phyloP scores from a whole-genome alignment of 2,797 vertebrate genomes.

The Triplophysa bombifrons region DNA sequence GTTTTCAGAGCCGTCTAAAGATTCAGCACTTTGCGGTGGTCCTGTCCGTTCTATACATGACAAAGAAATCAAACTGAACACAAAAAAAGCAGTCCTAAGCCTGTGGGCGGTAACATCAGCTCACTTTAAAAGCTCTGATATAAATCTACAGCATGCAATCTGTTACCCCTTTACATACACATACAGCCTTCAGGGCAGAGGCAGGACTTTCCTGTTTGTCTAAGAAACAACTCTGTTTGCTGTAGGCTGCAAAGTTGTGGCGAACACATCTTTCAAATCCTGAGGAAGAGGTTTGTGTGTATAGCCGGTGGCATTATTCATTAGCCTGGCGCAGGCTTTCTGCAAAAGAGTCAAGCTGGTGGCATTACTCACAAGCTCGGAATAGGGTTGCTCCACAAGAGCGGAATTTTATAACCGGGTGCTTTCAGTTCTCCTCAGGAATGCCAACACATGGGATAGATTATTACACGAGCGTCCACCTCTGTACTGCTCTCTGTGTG shows the following conservation, averaged over 20 bases:
- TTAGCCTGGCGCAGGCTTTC: slow-evolving; percentile 26
- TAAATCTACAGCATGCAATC: slow-evolving; percentile 34
- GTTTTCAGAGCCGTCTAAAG: neutral
- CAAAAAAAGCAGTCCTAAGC: slow-evolving; percentile 4
- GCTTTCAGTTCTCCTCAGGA: slow-evolving; percentile 57
- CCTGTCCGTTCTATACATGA: neutral
- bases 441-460: slow-evolving; percentile 62
- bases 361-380: slow-evolving; percentile 35
- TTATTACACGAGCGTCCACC: slow-evolving; percentile 34
- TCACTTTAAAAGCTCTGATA: slow-evolving; percentile 37
- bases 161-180: slow-evolving; percentile 19
- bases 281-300: slow-evolving; percentile 21
- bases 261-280: slow-evolving; percentile 34
- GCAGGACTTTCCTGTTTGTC: neutral
- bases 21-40: neutral
- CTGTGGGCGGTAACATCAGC: slow-evolving; percentile 24
- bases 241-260: neutral
- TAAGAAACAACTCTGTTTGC: slow-evolving; percentile 26
- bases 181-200: neutral
- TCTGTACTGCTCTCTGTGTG: slow-evolving; percentile 10
- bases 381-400: slow-evolving; percentile 16
- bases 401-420: slow-evolving; percentile 63
- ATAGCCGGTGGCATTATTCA: slow-evolving; percentile 33
- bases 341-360: slow-evolving; percentile 30
- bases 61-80: neutral